Base-by-base conservation (phyloP, 2,888 invertebrate genomes). In the Calameuta filiformis region DNA sequence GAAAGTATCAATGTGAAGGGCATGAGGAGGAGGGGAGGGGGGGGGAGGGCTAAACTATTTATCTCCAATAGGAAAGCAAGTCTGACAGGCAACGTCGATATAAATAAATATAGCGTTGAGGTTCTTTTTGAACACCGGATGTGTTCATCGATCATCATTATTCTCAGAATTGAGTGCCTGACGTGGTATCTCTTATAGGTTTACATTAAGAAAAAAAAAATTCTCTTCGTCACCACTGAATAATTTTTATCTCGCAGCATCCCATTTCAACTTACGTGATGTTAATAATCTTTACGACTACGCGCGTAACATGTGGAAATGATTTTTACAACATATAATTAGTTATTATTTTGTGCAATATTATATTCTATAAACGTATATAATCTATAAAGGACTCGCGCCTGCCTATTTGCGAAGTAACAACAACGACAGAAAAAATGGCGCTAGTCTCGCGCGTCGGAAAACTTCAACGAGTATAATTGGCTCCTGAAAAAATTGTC, bases 1-100 rank as follows among this genome's bases (percentile, higher is more conserved):
- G 56, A 56, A 23, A 56, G 56, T 56, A 15, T 56, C 56, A 23
- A 56, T 56, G 56, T 9, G 56, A 23, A 23, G 23, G 23, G 56
- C 56, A 23, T 9, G 75, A 23, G 73, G 71, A 69, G 76, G 34
- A 40, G 35, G 68, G 4, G 33, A n/a, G 76, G 34, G 35, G 11
- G 35, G 0, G 1, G 3, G 69, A 0, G 71, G 76, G 82, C 82
- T 83, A 23, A 56, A 56, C 56, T 56, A 56, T 56, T 56, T 56
- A 56, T 56, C 56, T 56, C 23, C 56, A 56, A 56, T 56, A 56
- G 23, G 23, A 56, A 56, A 56, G 56, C 56, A 56, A 56, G 56
- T 23, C 56, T 56, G 56, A 56, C 23, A 56, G 56, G 56, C 23
- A 56, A 56, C 23, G 56, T 56, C 56, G 56, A 56, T 56, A 56